Evolutionary conservation across 2,888 invertebrate genomes (phyloP), one percentile per base, ranked within the genome.

Genomic region (Pammene fasciana): DNA sequence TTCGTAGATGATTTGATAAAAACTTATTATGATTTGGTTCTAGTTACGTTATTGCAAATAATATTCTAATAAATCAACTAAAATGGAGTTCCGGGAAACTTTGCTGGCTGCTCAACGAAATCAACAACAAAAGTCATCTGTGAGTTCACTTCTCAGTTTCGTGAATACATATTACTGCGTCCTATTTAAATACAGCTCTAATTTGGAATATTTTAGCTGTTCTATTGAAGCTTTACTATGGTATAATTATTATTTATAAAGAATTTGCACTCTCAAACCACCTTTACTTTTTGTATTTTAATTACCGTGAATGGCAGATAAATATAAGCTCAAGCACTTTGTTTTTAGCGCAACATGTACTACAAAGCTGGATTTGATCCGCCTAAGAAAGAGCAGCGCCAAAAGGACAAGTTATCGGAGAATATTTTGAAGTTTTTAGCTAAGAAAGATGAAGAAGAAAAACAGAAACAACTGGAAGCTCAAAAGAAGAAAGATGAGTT

Each of bases 351-450:
- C 48, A 92, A 78, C 74, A 76, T 75, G 86, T 97, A 94, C 81
- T 97, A 97, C 81, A 95, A 95, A 79, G 96, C 97, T 2, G 95
- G 95, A 75, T 97, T 96, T 82, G 94, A 95, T 72, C 96, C 97
- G 1, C 97, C 97, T 0, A 97, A 97, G 82, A 97, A 97, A 80
- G 95, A 95, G 78, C 93, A 94, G 50, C 95, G 95, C 77, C 94
- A 94, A 65, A 94, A 93, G 73, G 94, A 94, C 77, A 91, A 88
- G 71, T 90, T 97, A 8, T 97, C 97, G 0, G 94, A 94, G 0
- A 97, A 97, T 76, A 96, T 98, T 62, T 95, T 96, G 82, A 97
- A 95, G 82, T 98, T 97, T 86, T 88, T 97, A 16, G 96, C 95
- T 0, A 95, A 95, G 76, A 96, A 96, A 79, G 97, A 97, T 82